These are phyloP conservation scores for Fragariocoptes setiger DNA, from an alignment of 1,140 invertebrate genomes.

Conservation along the genomic window DNA sequence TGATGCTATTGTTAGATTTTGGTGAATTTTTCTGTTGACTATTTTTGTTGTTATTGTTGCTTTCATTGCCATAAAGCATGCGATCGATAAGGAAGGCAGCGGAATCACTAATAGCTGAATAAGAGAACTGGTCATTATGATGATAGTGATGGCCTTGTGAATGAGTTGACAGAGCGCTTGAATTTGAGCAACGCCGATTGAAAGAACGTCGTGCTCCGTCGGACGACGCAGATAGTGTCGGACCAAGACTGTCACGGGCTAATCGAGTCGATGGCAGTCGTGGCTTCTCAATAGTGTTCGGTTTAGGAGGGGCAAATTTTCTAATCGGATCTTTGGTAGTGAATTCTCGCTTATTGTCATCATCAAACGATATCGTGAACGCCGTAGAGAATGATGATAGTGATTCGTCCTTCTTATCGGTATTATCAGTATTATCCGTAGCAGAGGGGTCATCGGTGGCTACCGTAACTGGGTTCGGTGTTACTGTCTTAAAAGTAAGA, in stretches of 20 bases:
- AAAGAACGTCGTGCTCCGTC: too few species aligned
- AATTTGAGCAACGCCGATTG: too few species aligned
- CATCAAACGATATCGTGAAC: constrained; percentile 3
- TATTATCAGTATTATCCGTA: too few species aligned
- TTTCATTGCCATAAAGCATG: not conserved
- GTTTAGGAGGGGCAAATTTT: constrained; percentile 3
- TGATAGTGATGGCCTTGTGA: not conserved
- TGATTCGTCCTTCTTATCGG: not conserved
- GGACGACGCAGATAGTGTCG: not conserved
- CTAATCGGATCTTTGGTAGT: constrained; percentile 1
- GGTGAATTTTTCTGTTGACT: not conserved
- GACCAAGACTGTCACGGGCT: not conserved
- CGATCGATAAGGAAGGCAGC: not conserved
- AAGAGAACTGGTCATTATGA: not conserved
- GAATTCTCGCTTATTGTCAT: constrained; percentile 1
- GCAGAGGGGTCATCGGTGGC: too few species aligned
- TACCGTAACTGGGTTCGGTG: too few species aligned
- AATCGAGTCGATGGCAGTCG: not conserved
- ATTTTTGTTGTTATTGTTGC: not conserved
- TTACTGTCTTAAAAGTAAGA: too few species aligned
- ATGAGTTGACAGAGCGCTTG: not conserved
- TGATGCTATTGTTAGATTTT: not conserved
- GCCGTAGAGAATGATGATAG: not conserved
- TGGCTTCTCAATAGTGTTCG: constrained; percentile 3
- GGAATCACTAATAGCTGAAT: not conserved